phyloP scores from a whole-genome alignment of 1,140 invertebrate genomes.

The Trissolcus basalis region DNA sequence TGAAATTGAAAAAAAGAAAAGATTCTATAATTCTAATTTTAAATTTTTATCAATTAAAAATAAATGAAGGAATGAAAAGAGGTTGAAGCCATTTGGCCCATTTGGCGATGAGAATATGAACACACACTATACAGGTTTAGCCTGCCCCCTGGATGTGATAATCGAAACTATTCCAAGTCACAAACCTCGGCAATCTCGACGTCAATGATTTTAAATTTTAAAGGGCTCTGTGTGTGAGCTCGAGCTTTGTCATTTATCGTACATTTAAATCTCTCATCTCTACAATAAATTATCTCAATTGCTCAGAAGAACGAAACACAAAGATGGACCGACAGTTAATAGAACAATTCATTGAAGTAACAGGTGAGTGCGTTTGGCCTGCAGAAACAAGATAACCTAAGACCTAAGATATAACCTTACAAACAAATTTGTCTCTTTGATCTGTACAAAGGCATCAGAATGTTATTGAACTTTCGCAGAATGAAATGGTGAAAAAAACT shows the following conservation, averaged over 20 bases:
- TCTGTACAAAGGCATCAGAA: neutral
- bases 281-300: neutral
- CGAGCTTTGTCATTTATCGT: conserved; percentile 19
- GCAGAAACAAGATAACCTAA: neutral
- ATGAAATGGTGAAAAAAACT: neutral
- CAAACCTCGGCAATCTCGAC: neutral
- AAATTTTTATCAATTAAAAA: too few species aligned
- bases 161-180: too few species aligned
- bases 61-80: too few species aligned
- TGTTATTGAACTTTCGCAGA: too few species aligned
- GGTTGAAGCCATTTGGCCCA: too few species aligned
- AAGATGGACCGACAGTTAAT: conserved; percentile 70
- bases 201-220: conserved; percentile 43
- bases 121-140: too few species aligned
- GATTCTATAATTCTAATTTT: too few species aligned
- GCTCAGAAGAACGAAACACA: conserved; percentile 1
- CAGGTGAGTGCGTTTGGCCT: conserved; percentile 59
- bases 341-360: conserved; percentile 72
- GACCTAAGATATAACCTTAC: too few species aligned
- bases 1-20: too few species aligned
- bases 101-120: too few species aligned
- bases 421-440: too few species aligned
- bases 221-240: conserved; percentile 35
- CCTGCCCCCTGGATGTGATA: too few species aligned
- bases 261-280: conserved; percentile 18